A percentile compares a stretch with the other conserved stretches of the same genome.
These are phyloP conservation scores for Ephestia elutella DNA, from an alignment of 1,140 invertebrate species.

Conservation along the genomic window DNA sequence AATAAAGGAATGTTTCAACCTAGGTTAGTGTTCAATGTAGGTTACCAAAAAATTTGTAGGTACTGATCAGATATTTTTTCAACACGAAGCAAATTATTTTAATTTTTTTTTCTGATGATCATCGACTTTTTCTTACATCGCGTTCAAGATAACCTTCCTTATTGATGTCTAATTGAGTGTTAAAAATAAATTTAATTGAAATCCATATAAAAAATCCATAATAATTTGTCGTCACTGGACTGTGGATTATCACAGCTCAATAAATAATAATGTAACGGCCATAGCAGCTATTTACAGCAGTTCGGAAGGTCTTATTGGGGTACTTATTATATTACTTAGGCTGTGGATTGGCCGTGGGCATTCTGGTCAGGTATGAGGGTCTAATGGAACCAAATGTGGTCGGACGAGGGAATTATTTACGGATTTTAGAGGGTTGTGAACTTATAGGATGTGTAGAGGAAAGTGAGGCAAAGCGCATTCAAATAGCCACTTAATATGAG, in stretches of 20 bases:
- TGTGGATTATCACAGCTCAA: slow-evolving; percentile 16
- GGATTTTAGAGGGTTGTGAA: neutral
- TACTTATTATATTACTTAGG: slow-evolving; percentile 8
- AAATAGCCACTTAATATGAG: too few relatives aligned
- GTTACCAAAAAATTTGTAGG: too few relatives aligned
- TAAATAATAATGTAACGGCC: slow-evolving; percentile 24
- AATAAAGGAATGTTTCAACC: too few relatives aligned
- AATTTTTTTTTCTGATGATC: too few relatives aligned
- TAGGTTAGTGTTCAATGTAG: too few relatives aligned
- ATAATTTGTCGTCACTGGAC: neutral
- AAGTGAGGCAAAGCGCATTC: neutral
- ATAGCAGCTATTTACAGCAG: slow-evolving; percentile 19
- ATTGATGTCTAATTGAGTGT: too few relatives aligned
- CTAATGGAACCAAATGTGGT: slow-evolving; percentile 8
- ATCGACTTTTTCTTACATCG: too few relatives aligned
- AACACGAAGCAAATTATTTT: too few relatives aligned
- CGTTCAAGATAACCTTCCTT: too few relatives aligned
- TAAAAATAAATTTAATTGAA: neutral
- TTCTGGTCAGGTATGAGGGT: slow-evolving; percentile 7
- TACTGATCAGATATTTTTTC: too few relatives aligned
- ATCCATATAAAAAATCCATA: neutral
- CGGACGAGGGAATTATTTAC: neutral
- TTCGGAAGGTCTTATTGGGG: slow-evolving; percentile 11
- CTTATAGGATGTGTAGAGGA: neutral
- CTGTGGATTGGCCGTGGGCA: neutral